phyloP scores from a whole-genome alignment of 2,888 invertebrate species.

The Spilarctia lutea region DNA sequence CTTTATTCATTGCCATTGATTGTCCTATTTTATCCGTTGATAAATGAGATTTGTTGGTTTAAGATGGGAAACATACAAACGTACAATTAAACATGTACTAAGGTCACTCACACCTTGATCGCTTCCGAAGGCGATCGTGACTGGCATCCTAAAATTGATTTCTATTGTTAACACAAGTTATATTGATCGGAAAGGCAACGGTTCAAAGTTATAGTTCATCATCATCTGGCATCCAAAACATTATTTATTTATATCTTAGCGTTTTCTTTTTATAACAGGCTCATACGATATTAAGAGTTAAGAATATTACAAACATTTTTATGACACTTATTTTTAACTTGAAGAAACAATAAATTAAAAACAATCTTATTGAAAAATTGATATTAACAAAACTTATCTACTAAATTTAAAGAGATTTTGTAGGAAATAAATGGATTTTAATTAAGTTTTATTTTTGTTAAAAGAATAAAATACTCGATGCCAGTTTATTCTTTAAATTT shows the following conservation, averaged over 20 bases:
- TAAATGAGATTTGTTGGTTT: constrained; percentile 18
- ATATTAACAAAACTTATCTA: not conserved
- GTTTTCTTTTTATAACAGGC: not conserved
- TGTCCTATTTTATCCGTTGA: constrained; percentile 11
- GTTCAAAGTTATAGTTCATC: not conserved
- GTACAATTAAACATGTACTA: constrained; percentile 32
- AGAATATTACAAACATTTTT: not conserved
- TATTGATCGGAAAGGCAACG: constrained; percentile 22
- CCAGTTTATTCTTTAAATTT: not conserved
- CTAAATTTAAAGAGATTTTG: not conserved
- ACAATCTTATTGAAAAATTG: not conserved
- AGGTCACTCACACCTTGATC: constrained; percentile 52
- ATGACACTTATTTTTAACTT: not conserved
- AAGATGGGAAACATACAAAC: constrained; percentile 31
- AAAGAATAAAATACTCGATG: not conserved
- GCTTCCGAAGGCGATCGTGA: constrained; percentile 52
- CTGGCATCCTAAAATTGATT: constrained; percentile 48
- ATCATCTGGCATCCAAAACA: not conserved
- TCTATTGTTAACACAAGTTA: constrained; percentile 45
- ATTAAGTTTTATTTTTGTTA: not conserved
- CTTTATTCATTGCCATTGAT: constrained; percentile 12
- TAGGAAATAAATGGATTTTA: no score
- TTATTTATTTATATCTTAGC: not conserved
- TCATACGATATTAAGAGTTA: not conserved
- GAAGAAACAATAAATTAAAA: not conserved